Evolutionary conservation across 2,797 vertebrate species (phyloP), one percentile per base, ranked within the genome.

Genomic region (Girardinus metallicus): DNA sequence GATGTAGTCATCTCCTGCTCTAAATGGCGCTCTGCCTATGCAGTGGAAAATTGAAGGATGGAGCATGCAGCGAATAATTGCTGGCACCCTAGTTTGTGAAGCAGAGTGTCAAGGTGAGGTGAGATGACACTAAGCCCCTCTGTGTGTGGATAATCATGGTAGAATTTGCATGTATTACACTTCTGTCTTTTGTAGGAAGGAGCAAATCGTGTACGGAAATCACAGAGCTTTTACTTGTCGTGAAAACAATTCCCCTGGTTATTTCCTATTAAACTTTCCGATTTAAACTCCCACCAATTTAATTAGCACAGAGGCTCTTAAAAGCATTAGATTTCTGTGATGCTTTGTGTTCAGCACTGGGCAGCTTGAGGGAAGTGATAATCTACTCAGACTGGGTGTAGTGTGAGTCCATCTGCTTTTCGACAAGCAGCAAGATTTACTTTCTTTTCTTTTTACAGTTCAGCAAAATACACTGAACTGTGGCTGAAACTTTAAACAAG

Each of bases 11-110:
- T 81, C 78, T 81, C 71, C 71, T 1, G 21, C 4, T 29, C 21
- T 76, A 82, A 90, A 89, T 86, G 82, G 60, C 68, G 83, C 47
- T 77, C 72, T 84, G 78, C 51, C 53, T 68, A 73, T 43, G 53
- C 62, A 47, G 80, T 26, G 31, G 73, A 79, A 78, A 83, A 79
- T 13, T 62, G 77, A 81, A 46, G 66, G 74, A 83, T 90, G 84
- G 75, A 77, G 78, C 80, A 66, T 74, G 62, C 60, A 85, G 79
- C 78, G 83, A 92, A 89, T 88, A 85, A 90, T 84, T 76, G 81
- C 80, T 60, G 8, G 7, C 29, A 66, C 64, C 76, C 73, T 79
- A 76, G 76, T 44, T 23, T 87, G 53, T 79, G 53, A 75, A 73
- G 49, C 9, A 21, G 41, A 57, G 53, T 82, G 84, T 90, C 82